Conservation (phyloP, 2,113 vertebrate species). For the Eclectus roratus region DNA sequence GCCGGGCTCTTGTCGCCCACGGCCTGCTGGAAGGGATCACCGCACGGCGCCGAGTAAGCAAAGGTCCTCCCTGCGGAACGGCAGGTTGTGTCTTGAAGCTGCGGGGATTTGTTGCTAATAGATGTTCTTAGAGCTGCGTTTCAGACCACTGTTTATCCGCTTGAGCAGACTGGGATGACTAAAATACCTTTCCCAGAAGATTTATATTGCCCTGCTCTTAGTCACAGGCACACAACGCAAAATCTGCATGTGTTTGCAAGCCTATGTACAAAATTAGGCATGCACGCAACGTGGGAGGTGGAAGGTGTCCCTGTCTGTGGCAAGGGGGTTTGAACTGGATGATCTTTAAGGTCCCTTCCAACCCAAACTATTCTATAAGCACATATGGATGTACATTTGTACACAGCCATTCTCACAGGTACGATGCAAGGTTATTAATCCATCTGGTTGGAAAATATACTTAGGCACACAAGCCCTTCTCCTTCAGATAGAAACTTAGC, state of each 20-base stretch:
- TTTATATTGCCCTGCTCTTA: not conserved
- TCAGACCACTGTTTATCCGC: not conserved
- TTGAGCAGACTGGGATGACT: not conserved
- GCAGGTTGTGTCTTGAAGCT: not conserved
- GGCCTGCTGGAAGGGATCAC: not conserved
- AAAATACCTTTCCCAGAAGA: not conserved
- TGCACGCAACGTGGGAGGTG: not conserved
- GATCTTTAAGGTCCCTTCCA: not conserved
- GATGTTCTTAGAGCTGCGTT: rapidly evolving
- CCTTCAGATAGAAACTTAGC: not conserved
- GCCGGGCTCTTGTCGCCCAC: not conserved
- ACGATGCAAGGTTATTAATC: not conserved
- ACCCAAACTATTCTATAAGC: not conserved
- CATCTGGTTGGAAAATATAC: not conserved
- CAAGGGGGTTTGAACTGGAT: not conserved
- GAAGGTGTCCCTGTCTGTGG: not conserved
- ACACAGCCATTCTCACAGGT: rapidly evolving
- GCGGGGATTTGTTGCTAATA: not conserved
- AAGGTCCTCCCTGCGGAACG: not conserved
- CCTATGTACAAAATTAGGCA: rapidly evolving
- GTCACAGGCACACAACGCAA: not conserved
- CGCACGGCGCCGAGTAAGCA: rapidly evolving
- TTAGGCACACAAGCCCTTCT: not conserved
- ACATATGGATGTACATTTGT: rapidly evolving
- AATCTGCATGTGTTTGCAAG: rapidly evolving